These are phyloP conservation scores for Coilia nasus DNA, from an alignment of 2,797 vertebrate species.

Conservation along the genomic window DNA sequence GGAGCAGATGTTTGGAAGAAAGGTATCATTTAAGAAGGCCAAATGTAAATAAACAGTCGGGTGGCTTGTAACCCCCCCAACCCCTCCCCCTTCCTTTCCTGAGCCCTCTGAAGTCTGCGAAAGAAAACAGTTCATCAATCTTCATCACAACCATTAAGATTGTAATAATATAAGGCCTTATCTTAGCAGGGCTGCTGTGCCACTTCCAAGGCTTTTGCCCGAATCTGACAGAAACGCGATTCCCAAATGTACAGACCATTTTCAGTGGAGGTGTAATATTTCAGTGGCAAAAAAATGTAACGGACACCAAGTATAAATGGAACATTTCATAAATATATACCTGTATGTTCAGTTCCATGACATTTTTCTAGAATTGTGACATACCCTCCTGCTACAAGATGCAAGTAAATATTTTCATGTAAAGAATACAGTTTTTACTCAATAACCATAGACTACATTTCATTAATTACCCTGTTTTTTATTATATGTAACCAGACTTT, in stretches of 20 bases:
- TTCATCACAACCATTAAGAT: constrained; percentile 72
- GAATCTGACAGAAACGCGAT: constrained; percentile 41
- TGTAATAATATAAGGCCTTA: constrained; percentile 63
- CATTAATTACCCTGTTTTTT: not conserved
- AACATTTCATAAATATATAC: not conserved
- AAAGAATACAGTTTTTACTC: not conserved
- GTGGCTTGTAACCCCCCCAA: constrained; percentile 63
- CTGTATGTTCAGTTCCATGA: not conserved
- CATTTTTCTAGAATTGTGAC: not conserved
- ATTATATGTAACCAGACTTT: not conserved
- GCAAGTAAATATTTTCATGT: not conserved
- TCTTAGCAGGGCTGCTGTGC: constrained; percentile 56
- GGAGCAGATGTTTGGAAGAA: constrained; percentile 81
- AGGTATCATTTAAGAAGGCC: constrained; percentile 79
- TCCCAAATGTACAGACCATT: constrained; percentile 35
- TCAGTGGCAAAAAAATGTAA: not conserved
- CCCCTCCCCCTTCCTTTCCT: constrained; percentile 29
- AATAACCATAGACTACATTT: not conserved
- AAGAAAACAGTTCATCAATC: constrained; percentile 82
- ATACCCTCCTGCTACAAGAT: not conserved
- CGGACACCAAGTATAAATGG: not conserved
- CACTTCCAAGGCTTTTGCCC: constrained; percentile 43
- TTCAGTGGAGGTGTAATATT: not conserved
- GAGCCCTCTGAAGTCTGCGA: constrained; percentile 74
- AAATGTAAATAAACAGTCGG: constrained; percentile 82